Evolutionary conservation across 2,113 vertebrate genomes (phyloP), one percentile per base, ranked within the genome.

Genomic region (Laticauda laticaudata): DNA sequence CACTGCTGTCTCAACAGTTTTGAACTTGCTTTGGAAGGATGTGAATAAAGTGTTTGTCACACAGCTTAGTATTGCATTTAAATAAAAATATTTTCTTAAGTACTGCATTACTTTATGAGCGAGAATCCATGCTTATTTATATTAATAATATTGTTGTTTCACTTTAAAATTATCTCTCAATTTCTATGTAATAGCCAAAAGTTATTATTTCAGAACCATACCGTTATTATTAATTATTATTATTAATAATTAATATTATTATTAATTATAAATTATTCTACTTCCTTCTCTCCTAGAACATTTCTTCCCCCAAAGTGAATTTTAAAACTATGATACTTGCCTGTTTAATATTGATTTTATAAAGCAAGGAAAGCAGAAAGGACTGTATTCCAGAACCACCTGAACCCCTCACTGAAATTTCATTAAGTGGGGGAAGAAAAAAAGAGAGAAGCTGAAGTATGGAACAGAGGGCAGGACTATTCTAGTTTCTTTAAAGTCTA

Each of bases 21-120:
- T 86, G 54, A 75, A 88, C n/a, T 88, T 91, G 34, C 86, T 91
- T 81, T 56, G 86, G 26, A 59, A 93, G 34, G 89, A 93, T 61
- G 48, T 53, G 54, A 90, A 26, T 93, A 90, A 86, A 61, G 56
- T 53, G 9, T 90, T 87, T 59, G 55, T 18, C 39, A 59, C 2
- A 14, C 39, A 53, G 24, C 21, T 51, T 43, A 43, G n/a, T 23
- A 29, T 54, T 81, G 9, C 14, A 23, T 55, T 56, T 21, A 90
- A 21, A 75, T 69, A 20, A 45, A 15, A 29, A 48, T 51, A 51
- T 64, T 10, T 29, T 45, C 89, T 56, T 57, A 89, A 89, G 8
- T 39, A 55, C n/a, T 21, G 53, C 39, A 2, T 11, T 59, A 12
- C 61, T 75, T 75, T 54, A 21, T 90, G 90, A 34, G 51, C 1